Percentiles rank a stretch among this genome's conserved stretches.
Conservation (phyloP, 2,888 invertebrate species). For the Gandaritis pyraliata region DNA sequence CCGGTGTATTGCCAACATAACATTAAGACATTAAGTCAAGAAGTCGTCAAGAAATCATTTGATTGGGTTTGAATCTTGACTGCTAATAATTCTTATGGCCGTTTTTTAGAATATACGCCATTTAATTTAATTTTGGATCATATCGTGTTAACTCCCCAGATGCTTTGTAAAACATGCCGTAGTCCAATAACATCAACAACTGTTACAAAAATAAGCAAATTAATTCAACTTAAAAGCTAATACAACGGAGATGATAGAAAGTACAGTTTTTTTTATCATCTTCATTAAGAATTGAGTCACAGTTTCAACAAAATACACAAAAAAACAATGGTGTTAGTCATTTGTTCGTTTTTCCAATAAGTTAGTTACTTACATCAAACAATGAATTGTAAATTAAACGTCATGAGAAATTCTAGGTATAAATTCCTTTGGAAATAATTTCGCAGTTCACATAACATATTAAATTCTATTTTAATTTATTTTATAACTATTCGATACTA, state of each 20-base stretch:
- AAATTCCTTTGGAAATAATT: constrained; percentile 25
- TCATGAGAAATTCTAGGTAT: constrained; percentile 17
- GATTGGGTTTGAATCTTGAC: too few species aligned
- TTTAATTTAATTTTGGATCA: neutral
- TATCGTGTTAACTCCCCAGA: constrained; percentile 24
- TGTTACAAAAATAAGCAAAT: constrained; percentile 40
- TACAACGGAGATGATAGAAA: constrained; percentile 28
- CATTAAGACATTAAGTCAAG: too few species aligned
- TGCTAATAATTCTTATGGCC: too few species aligned
- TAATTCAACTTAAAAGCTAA: constrained; percentile 48
- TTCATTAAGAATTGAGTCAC: constrained; percentile 12
- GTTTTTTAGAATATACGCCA: too few species aligned
- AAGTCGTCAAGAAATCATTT: too few species aligned
- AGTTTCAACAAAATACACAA: constrained; percentile 25
- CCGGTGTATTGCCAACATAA: too few species aligned
- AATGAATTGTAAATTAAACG: constrained; percentile 18
- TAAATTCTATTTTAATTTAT: constrained; percentile 24
- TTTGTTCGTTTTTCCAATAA: constrained; percentile 25
- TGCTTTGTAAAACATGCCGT: constrained; percentile 40
- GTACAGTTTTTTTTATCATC: constrained; percentile 13
- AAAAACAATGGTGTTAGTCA: constrained; percentile 25
- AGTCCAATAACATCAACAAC: constrained; percentile 43
- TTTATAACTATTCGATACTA: constrained; percentile 34
- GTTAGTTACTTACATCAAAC: constrained; percentile 27
- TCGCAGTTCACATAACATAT: constrained; percentile 13